Base-by-base conservation (phyloP, 2,797 vertebrate species). In the Gymnodraco acuticeps region DNA sequence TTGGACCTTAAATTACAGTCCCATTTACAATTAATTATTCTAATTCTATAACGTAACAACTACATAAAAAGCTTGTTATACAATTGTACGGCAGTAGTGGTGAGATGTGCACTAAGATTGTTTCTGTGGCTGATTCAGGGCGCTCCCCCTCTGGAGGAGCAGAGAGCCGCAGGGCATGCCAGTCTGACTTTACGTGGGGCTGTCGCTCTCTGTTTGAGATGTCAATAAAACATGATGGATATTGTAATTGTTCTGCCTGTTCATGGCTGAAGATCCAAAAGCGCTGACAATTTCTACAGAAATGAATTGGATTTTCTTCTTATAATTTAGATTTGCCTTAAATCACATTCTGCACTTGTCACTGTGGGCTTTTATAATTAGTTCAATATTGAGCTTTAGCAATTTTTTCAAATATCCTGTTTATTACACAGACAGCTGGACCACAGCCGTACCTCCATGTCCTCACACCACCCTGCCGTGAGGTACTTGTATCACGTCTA, bases 401-500 rank as follows among this genome's bases (percentile, higher is more conserved):
- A 38, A 63, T 27, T 27, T 27, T 23, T 3, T 3, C 42, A 65
- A 15, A 58, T 68, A 43, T 59, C 46, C 42, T 55, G 17, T 73
- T 70, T 52, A 1, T 62, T 62, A 31, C 43, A 64, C 41, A 47
- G 83, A 76, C 83, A 82, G 85, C 59, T 85, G 79, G 73, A 77
- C 64, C 42, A 19, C 16, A 60, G 72, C 73, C 60, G 10, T 62
- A 61, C 71, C 82, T 78, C 71, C 64, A 38, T 43, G 65, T 80
- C 77, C 64, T 82, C 77, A 20, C 70, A 58, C 78, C 75, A 54
- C 76, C 90, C 89, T 67, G 68, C 78, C 74, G 91, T n/a, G 88
- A 89, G 78, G 67, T 67, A 62, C 89, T 92, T 88, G 89, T 87
- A 80, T 89, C 85, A 58, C 77, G 90, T 93, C 90, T 75, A 76